Evolutionary conservation across 2,888 invertebrate genomes (phyloP).

Genomic region (Coremacera marginata): DNA sequence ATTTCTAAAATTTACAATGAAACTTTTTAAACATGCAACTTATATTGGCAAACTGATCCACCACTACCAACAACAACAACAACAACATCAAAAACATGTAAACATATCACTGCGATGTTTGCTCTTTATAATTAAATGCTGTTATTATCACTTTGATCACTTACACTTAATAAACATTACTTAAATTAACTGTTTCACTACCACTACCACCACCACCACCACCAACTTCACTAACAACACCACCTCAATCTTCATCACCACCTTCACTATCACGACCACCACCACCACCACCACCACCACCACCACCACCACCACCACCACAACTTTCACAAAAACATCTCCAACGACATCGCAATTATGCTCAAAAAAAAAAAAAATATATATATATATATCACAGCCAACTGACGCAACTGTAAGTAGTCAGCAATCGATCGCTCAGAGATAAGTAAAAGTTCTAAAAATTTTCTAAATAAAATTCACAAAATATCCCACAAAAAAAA

Average conservation of each 20-base stretch:
- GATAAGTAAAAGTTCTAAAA: slow-evolving; percentile 16
- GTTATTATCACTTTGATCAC: neutral
- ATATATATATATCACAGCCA: slow-evolving; percentile 51
- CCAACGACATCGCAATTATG: slow-evolving; percentile 41
- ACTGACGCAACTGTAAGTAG: slow-evolving; percentile 57
- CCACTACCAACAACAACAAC: neutral
- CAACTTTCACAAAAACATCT: slow-evolving; percentile 29
- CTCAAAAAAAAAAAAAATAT: slow-evolving; percentile 41
- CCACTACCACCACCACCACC: neutral
- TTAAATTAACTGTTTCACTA: neutral
- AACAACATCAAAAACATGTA: neutral
- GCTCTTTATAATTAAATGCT: neutral
- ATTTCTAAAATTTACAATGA: neutral
- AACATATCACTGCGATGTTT: neutral
- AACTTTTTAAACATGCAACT: neutral
- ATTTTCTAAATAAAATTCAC: neutral
- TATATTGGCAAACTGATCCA: neutral
- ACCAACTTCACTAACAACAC: slow-evolving; percentile 29
- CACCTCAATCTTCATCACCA: too few relatives aligned
- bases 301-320: slow-evolving; percentile 39
- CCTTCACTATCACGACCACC: slow-evolving; percentile 27
- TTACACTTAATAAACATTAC: neutral
- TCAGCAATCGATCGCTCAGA: slow-evolving; percentile 40
- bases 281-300: slow-evolving; percentile 31
- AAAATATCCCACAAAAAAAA: neutral